These are phyloP conservation scores for Morone saxatilis DNA, from an alignment of 2,113 vertebrate species.

Conservation along the genomic window DNA sequence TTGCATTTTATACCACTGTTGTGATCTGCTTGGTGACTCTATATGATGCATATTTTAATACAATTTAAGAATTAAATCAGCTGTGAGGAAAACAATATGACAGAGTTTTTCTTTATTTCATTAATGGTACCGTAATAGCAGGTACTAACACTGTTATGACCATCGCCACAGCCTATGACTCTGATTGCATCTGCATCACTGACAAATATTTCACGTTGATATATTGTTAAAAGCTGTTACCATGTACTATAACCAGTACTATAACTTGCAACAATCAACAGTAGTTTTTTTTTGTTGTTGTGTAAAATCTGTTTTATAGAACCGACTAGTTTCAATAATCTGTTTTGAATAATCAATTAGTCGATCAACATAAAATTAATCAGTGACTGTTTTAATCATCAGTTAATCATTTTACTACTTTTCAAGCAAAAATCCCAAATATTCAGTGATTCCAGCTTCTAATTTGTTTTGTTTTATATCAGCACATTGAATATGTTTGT, in stretches of 20 bases:
- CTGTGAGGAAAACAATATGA: constrained; percentile 40
- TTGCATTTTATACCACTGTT: constrained; percentile 38
- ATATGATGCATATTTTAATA: constrained; percentile 11
- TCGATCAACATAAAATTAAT: not conserved
- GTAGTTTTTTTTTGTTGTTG: not conserved
- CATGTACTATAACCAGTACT: not conserved
- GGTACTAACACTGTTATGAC: not conserved
- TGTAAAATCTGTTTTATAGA: not conserved
- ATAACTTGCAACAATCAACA: not conserved
- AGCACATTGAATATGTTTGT: not conserved
- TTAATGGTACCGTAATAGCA: constrained; percentile 8
- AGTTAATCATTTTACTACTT: not conserved
- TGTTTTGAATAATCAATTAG: not conserved
- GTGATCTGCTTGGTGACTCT: constrained; percentile 41
- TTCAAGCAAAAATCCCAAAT: not conserved
- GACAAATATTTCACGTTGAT: constrained; percentile 14
- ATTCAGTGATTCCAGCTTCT: not conserved
- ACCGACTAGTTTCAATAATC: not conserved
- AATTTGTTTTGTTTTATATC: not conserved
- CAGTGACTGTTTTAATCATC: not conserved
- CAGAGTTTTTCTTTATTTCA: constrained; percentile 5
- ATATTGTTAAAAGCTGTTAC: constrained; percentile 1
- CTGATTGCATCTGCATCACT: constrained; percentile 14
- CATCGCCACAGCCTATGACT: not conserved
- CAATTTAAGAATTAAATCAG: constrained; percentile 12